Percentiles rank a stretch among this genome's conserved stretches.
Conservation (phyloP, 2,797 vertebrate species). For the Galago senegalensis region DNA sequence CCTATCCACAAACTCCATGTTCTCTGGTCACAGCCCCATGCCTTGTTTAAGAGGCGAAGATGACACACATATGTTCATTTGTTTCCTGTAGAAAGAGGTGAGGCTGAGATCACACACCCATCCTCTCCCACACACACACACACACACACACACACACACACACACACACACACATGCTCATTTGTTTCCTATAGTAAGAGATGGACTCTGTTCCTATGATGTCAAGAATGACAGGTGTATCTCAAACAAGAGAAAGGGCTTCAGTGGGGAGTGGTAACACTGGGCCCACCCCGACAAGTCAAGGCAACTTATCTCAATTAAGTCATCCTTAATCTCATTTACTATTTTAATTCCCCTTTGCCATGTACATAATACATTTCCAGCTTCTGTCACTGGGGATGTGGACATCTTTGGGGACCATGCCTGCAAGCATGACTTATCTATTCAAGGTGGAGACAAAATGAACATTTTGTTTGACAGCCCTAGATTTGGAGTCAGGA, state of each 20-base stretch:
- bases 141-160: no score
- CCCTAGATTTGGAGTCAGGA: not conserved
- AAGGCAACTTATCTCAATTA: not conserved
- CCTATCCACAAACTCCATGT: not conserved
- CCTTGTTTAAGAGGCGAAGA: no score
- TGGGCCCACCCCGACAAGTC: no score
- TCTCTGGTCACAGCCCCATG: not conserved
- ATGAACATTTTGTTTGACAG: not conserved
- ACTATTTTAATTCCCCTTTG: not conserved
- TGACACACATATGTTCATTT: not conserved
- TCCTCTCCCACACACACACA: no score
- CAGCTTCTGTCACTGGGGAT: no score
- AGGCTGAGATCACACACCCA: no score
- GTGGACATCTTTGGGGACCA: no score
- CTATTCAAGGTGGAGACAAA: not conserved
- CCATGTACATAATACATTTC: not conserved
- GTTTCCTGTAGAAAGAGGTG: not conserved
- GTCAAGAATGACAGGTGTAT: not conserved
- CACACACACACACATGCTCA: no score
- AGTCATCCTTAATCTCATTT: not conserved
- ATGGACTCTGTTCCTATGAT: not conserved
- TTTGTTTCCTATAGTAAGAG: not conserved
- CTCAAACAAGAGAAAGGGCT: not conserved
- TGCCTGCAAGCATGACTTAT: not conserved
- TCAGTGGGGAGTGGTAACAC: fast-evolving